A percentile compares a stretch with the other conserved stretches of the same genome.
These are phyloP conservation scores for Spheniscus humboldti DNA, from an alignment of 2,797 vertebrate species.

Conservation along the genomic window DNA sequence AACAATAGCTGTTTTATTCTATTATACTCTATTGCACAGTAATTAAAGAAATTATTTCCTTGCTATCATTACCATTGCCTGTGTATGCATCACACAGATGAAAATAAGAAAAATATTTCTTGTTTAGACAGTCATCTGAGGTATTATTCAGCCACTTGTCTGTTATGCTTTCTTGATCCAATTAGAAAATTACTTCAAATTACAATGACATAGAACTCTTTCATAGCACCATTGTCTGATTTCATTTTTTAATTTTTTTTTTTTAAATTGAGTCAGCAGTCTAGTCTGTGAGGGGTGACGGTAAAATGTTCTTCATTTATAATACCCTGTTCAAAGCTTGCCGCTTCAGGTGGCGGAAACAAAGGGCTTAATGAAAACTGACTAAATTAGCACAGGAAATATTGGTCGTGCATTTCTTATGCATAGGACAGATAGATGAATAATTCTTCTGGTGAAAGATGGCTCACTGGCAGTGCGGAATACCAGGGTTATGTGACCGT, in stretches of 20 bases:
- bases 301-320: neutral
- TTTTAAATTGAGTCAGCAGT: neutral
- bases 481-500: neutral
- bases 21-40: neutral
- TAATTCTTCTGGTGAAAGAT: neutral
- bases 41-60: slow-evolving; percentile 45
- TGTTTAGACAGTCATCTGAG: neutral
- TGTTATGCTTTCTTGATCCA: neutral
- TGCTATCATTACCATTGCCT: neutral
- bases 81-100: neutral
- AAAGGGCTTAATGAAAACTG: slow-evolving; percentile 13
- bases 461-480: neutral
- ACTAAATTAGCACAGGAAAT: neutral
- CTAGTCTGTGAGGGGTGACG: neutral
- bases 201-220: neutral
- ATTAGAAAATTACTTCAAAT: slow-evolving; percentile 35
- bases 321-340: neutral
- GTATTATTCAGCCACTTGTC: neutral
- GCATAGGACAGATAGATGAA: neutral
- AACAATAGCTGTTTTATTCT: slow-evolving; percentile 56
- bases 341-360: neutral
- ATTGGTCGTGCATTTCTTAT: neutral
- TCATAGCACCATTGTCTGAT: neutral
- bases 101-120: slow-evolving; percentile 3
- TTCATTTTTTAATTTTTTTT: neutral